Evolutionary conservation across 2,113 vertebrate species (phyloP).

Genomic region (Suncus etruscus): DNA sequence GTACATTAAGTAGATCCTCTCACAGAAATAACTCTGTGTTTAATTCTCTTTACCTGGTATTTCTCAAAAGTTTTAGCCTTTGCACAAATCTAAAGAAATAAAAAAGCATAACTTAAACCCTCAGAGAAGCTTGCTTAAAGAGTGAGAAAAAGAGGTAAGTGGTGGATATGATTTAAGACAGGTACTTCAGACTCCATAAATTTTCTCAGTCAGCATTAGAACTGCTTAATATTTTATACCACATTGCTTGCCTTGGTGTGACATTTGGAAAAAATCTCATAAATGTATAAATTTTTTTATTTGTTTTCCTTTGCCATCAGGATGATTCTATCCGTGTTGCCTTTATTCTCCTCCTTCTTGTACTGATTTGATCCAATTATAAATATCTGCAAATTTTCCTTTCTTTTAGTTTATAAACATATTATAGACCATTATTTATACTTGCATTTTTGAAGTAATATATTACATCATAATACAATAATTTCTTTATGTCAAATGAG

Average conservation of each 20-base stretch:
- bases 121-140: constrained; percentile 78
- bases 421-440: background rate
- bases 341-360: fast-evolving
- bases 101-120: constrained; percentile 35
- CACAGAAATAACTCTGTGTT: constrained; percentile 15
- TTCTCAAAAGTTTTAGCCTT: constrained; percentile 58
- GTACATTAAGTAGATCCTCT: background rate
- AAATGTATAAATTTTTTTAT: constrained; percentile 65
- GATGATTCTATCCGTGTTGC: background rate
- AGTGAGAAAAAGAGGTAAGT: constrained; percentile 78
- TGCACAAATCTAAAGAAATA: constrained; percentile 60
- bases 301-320: constrained; percentile 18
- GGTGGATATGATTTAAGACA: constrained; percentile 83
- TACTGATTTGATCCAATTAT: background rate
- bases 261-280: constrained; percentile 82
- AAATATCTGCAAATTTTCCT: constrained; percentile 24
- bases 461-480: background rate
- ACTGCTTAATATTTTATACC: constrained; percentile 86
- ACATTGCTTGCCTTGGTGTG: constrained; percentile 82
- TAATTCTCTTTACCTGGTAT: constrained; percentile 19
- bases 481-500: constrained; percentile 2
- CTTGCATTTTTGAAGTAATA: constrained; percentile 38
- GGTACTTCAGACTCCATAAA: constrained; percentile 83
- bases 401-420: background rate
- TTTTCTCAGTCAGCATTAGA: constrained; percentile 84